Evolutionary conservation across 64 coral and sea anemone species (phyloP).

Genomic region (Stylophora pistillata): DNA sequence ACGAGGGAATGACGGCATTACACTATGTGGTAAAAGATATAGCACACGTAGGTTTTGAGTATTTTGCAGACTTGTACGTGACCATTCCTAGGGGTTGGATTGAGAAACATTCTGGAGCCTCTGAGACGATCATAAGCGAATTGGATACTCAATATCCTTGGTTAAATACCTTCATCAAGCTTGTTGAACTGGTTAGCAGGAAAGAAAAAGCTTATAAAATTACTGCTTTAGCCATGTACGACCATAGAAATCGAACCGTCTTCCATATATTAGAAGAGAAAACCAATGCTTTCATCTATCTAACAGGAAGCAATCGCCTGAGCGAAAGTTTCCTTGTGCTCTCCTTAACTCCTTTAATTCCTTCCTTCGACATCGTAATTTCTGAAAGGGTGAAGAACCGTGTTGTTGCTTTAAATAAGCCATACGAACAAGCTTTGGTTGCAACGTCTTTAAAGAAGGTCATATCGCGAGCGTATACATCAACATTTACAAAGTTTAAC

Average conservation of each 20-base stretch:
- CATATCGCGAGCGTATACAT: not conserved
- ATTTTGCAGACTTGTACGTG: slow-evolving; percentile 76
- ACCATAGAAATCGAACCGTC: not conserved
- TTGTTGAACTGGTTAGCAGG: not conserved
- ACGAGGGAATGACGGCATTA: slow-evolving; percentile 47
- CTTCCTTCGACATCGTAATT: not conserved
- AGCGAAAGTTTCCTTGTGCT: not conserved
- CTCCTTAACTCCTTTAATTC: slow-evolving; percentile 25
- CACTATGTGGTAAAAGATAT: slow-evolving; percentile 53
- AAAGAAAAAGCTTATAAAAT: no score
- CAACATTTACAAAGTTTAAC: slow-evolving; percentile 9
- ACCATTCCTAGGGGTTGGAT: slow-evolving; percentile 45
- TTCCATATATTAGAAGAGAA: not conserved
- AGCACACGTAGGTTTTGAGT: not conserved
- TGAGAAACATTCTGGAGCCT: not conserved
- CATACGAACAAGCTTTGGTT: not conserved
- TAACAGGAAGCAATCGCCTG: not conserved
- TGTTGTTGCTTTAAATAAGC: not conserved
- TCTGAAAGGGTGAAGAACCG: not conserved
- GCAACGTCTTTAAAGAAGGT: not conserved
- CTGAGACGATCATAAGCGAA: not conserved
- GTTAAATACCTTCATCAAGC: not conserved
- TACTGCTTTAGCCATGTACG: not conserved
- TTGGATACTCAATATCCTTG: slow-evolving; percentile 1
- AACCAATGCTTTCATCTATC: not conserved